Base-by-base conservation (phyloP, 2,888 invertebrate genomes). In the Pardosa pseudoannulata region DNA sequence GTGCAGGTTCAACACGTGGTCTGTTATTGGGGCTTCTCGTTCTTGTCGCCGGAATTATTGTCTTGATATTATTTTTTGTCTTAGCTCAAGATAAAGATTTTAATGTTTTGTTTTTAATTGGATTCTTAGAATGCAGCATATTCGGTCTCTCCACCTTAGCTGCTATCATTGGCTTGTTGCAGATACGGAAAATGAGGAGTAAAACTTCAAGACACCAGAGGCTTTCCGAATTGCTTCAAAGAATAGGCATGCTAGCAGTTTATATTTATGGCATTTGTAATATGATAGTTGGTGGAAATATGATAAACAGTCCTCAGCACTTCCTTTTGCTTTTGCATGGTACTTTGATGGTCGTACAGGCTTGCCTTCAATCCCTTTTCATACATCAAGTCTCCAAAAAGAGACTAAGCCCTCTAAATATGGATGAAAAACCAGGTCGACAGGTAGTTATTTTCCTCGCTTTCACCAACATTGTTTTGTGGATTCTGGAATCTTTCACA, bases 401-500 rank as follows among this genome's bases (percentile, higher is more conserved):
- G 27, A 67, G 85, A 16, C 28, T 72, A 2, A 76, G 87, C 46
- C 87, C 87, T 11, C 19, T 78, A 29, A 85, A 80, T 73, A 28
- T 74, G 11, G 87, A 87, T 64, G 79, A 79, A 39, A 83, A 76
- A 32, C 88, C 88, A 19, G 89, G 89, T 11, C 65, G 88, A 29
- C 79, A 89, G 75, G 92, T 94, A 13, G 92, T 94, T 71, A 94
- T 94, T 0, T 94, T 94, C 90, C 91, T 94, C 28, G 91, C 94
- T 39, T 93, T 94, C 89, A 93, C 93, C 89, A 94, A 94, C 90
- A 92, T 94, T 19, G 93, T 94, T 0, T 92, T 95, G 50, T 95
- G 94, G 94, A 93, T 94, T 0, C 93, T 94, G 89, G 94, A 94
- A 89, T 93, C 94, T 19, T 94, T 94, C 87, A 93, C 94, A 89